A percentile compares a stretch with the other conserved stretches of the same genome.
phyloP scores from a whole-genome alignment of 1,140 invertebrate genomes.

The Papilio aristodemus region DNA sequence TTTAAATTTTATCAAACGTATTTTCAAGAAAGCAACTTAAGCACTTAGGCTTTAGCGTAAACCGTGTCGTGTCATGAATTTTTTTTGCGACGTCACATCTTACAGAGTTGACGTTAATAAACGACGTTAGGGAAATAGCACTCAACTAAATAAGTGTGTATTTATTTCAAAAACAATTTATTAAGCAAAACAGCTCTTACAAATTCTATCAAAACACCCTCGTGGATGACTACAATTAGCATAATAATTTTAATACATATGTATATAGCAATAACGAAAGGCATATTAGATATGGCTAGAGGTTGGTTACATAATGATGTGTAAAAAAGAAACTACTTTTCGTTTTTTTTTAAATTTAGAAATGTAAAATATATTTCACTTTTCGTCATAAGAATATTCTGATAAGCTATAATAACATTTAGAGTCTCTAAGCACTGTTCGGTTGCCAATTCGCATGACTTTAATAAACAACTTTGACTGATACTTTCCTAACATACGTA shows the following conservation, averaged over 20 bases:
- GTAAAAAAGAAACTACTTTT: no score
- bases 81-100: conserved; percentile 6
- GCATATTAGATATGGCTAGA: background rate
- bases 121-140: conserved; percentile 6
- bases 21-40: conserved; percentile 21
- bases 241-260: background rate
- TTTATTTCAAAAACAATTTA: conserved; percentile 18
- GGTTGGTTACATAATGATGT: no score
- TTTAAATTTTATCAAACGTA: conserved; percentile 17
- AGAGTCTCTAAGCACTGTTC: no score
- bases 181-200: background rate
- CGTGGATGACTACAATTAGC: background rate
- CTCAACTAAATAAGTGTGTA: conserved; percentile 17
- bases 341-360: no score
- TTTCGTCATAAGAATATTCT: no score
- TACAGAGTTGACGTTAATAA: conserved; percentile 15
- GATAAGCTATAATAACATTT: no score
- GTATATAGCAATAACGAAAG: background rate
- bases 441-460: no score
- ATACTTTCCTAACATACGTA: background rate
- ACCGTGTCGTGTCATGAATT: conserved; percentile 17
- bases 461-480: background rate
- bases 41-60: conserved; percentile 15
- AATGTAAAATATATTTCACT: no score
- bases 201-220: background rate